Evolutionary conservation across 2,888 invertebrate genomes (phyloP), one percentile per base, ranked within the genome.

Genomic region (Aleiodes alternator): DNA sequence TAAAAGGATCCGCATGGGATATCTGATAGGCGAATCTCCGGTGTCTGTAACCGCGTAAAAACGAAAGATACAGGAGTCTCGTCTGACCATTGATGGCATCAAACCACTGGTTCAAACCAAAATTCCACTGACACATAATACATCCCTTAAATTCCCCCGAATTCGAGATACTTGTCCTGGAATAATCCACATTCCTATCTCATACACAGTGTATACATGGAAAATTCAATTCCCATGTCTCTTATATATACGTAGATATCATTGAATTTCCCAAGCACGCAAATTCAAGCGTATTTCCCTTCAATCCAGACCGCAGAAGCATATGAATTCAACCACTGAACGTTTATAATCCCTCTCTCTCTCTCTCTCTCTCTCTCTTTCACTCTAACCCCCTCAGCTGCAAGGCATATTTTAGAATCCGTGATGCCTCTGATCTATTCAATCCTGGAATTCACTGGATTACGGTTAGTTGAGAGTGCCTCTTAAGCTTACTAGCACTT

Each of bases 321-420:
- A 59, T 59, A 59, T 48, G 64, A 64, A 64, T 64, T 64, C 64
- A 64, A 64, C 64, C 64, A 16, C 64, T 8, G 48, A 64, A 48
- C 64, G 64, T 48, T 64, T 43, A 29, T 64, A 64, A 43, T 48
- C 64, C 64, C 43, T 43, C 43, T 43, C 7, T 43, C 43, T 11
- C 43, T 38, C 3, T 38, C 38, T 38, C 8, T 38, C 38, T 38
- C 2, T 3, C 43, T 43, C 43, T 43, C 11, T 43, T 11, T 3
- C 11, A 9, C 43, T 8, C 43, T 9, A 43, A n/a, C n/a, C 9
- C 4, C 43, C 4, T 43, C 43, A 43, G 48, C 64, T 43, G 64
- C 14, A 64, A 64, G 64, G 64, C 64, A 64, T 64, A 64, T 64
- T 64, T 64, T 23, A 64, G 64, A 64, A 64, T 64, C 64, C 64